Base-by-base conservation (phyloP, 2,113 vertebrate species). In the Megalops atlanticus region DNA sequence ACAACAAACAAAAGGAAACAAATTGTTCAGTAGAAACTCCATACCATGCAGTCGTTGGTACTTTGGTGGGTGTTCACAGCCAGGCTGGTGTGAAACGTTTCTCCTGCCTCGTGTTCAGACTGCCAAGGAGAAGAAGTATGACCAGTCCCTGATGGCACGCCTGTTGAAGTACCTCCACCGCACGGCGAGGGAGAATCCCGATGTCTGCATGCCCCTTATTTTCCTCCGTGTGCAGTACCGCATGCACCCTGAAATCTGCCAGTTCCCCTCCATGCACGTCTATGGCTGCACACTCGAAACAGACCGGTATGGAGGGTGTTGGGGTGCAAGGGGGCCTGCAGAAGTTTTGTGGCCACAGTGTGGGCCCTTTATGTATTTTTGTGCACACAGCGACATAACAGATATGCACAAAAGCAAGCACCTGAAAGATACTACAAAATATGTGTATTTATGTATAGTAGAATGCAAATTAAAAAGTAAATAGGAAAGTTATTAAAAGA, bases 231-330 rank as follows among this genome's bases (percentile, higher is more conserved):
- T 89, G 3, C 96, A 97, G 87, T 97, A 97, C 86, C 88, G 96
- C 64, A 97, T 97, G 96, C 96, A 97, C 79, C 96, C 96, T 0
- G 94, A 96, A 77, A 97, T 97, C 85, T 96, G 95, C 71, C 87
- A 93, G 84, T 97, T 97, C 82, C 96, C 96, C 0, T 95, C 96
- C 72, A 93, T 84, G 15, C 94, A 96, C 0, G 79, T 97, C 43
- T 97, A 97, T 74, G 88, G 89, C 58, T 91, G 64, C 15, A 81
- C 18, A 39, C 85, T 97, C 2, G 93, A 88, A 64, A 97, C 93
- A 2, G 93, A 94, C 81, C 86, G 18, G 96, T 96, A 83, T 18
- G 92, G n/a, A 35, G 35, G 43, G n/a, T n/a, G n/a, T n/a, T 36
- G 24, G 24, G 31, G 21, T 11, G 21, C 6, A 33, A 11, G 0